phyloP scores from a whole-genome alignment of 2,888 invertebrate genomes.

The Lordiphosa fenestrarum region DNA sequence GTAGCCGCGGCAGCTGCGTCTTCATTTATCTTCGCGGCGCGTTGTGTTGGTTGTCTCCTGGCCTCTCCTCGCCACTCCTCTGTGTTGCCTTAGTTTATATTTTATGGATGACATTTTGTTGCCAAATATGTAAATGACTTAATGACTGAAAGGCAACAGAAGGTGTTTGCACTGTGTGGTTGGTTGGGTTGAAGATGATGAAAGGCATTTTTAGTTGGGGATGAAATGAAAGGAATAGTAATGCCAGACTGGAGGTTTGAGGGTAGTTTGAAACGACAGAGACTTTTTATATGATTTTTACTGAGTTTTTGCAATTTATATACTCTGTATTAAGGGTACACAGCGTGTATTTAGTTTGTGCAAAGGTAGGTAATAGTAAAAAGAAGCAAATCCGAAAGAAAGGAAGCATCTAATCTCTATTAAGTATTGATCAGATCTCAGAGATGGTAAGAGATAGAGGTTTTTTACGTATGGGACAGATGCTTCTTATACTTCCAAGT shows the following conservation, averaged over 20 bases:
- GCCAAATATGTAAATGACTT: constrained; percentile 49
- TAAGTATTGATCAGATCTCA: too few relatives aligned
- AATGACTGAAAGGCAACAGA: constrained; percentile 43
- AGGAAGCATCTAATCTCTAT: too few relatives aligned
- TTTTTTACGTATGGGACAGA: too few relatives aligned
- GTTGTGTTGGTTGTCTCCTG: constrained; percentile 16
- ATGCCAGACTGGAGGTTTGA: not conserved
- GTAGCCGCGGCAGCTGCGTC: constrained; percentile 72
- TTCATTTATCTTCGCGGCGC: constrained; percentile 63
- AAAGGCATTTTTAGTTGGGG: constrained; percentile 9
- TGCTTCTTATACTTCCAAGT: too few relatives aligned
- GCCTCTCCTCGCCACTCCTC: constrained; percentile 13
- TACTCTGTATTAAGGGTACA: too few relatives aligned
- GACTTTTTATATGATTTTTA: too few relatives aligned
- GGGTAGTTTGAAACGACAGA: too few relatives aligned
- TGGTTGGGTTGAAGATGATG: not conserved
- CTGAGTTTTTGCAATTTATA: too few relatives aligned
- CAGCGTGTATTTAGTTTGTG: too few relatives aligned
- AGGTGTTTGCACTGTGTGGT: constrained; percentile 12
- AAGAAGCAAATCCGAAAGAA: too few relatives aligned
- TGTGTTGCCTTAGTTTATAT: constrained; percentile 47
- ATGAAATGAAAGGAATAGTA: not conserved
- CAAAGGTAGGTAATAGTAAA: too few relatives aligned
- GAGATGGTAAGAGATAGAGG: too few relatives aligned
- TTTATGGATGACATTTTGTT: constrained; percentile 47